A percentile compares a stretch with the other conserved stretches of the same genome.
These are phyloP conservation scores for Drosophila tristis DNA, from an alignment of 1,140 invertebrate species.

Conservation along the genomic window DNA sequence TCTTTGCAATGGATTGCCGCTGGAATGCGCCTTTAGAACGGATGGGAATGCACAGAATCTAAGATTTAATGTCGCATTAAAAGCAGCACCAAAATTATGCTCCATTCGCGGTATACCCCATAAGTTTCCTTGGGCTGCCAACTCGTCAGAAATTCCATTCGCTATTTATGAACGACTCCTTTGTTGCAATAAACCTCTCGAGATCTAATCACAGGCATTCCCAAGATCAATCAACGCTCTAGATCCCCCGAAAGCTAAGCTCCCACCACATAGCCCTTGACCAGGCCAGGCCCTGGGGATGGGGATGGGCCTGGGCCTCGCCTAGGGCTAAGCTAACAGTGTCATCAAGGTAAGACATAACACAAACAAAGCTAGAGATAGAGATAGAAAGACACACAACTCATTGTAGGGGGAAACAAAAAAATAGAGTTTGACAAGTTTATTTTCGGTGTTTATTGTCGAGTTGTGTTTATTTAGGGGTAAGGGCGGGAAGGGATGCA, in stretches of 20 bases:
- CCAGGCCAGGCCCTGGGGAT: background rate
- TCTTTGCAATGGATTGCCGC: too few relatives aligned
- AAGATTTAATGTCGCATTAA: too few relatives aligned
- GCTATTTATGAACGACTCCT: too few relatives aligned
- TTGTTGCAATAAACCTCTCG: background rate
- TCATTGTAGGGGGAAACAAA: background rate
- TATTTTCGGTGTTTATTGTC: constrained; percentile 32
- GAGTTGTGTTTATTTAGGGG: constrained; percentile 9
- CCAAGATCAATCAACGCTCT: constrained; percentile 16
- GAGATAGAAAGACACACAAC: background rate
- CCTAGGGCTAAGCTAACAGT: background rate
- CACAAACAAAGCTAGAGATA: constrained; percentile 10
- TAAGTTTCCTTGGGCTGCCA: too few relatives aligned
- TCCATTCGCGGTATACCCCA: too few relatives aligned
- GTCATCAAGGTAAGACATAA: constrained; percentile 15
- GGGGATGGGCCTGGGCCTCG: too few relatives aligned
- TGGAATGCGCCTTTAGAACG: too few relatives aligned
- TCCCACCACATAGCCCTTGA: constrained; percentile 6
- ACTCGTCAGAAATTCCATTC: too few relatives aligned
- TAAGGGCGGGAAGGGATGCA: background rate
- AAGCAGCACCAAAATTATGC: too few relatives aligned
- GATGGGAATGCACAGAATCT: too few relatives aligned
- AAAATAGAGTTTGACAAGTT: constrained; percentile 31
- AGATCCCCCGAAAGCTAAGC: background rate
- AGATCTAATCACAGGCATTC: background rate